Evolutionary conservation across 1,140 invertebrate species (phyloP), one percentile per base, ranked within the genome.

Genomic region (Heliconius melpomene): DNA sequence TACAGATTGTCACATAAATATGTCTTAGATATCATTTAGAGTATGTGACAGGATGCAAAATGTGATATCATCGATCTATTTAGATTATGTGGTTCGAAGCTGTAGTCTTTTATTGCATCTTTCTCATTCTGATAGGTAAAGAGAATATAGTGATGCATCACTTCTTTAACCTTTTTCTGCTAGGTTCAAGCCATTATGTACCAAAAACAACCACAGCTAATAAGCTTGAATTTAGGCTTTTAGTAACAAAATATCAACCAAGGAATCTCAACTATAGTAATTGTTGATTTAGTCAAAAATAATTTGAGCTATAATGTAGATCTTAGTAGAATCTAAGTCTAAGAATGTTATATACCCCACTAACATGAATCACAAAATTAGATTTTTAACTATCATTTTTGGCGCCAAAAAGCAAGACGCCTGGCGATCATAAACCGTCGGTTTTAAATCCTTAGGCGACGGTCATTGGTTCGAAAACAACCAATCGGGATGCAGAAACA

Each of bases 391-490:
- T 72, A 72, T 70, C 11, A 84, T 89, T 91, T 94, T 94, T 93
- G 91, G 91, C 93, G 93, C 91, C 91, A 93, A 93, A 93, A 93
- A 85, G 85, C 88, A 83, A 89, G 89, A 90, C 88, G 87, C 87
- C 88, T 85, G 88, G 72, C 84, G 86, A 72, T 92, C 93, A 91
- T 93, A 93, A 93, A 93, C 91, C 90, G 93, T 87, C 92, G 88
- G 88, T 89, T 94, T 94, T 89, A 91, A 93, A 93, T 91, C 85
- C 88, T 82, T 89, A 87, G 88, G 82, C 82, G 76, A 75, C 84
- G 81, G 79, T 83, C 85, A 93, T 94, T 94, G 91, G 93, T 84
- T 82, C 79, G 81, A 81, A 75, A 81, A 82, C 85, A 84, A 84
- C 93, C 93, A 93, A 94, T 93, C 83, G 79, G 80, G 79, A 78